phyloP scores from a whole-genome alignment of 1,140 invertebrate species.

The Elymnias hypermnestra region DNA sequence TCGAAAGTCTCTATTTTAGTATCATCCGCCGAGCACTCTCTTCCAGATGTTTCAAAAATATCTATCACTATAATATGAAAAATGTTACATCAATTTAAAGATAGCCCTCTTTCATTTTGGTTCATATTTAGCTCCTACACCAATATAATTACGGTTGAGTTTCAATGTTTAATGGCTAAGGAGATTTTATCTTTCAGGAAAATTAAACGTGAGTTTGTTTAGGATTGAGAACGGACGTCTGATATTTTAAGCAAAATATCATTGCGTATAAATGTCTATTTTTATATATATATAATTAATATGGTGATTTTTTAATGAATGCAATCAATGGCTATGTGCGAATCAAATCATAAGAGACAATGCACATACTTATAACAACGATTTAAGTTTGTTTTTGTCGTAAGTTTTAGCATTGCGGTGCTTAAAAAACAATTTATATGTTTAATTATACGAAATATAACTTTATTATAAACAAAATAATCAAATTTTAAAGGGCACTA shows the following conservation, averaged over 20 bases:
- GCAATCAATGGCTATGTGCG: no score
- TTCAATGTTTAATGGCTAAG: constrained; percentile 6
- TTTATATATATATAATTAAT: no score
- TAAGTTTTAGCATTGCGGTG: no score
- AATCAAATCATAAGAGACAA: no score
- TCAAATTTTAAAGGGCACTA: no score
- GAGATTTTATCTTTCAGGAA: constrained; percentile 28
- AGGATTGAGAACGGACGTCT: constrained; percentile 37
- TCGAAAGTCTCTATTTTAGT: constrained; percentile 16
- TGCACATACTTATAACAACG: no score
- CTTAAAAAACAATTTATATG: no score
- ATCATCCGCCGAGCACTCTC: constrained; percentile 14
- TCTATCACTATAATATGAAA: constrained; percentile 27
- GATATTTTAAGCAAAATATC: constrained; percentile 24
- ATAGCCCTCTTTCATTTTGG: constrained; percentile 32
- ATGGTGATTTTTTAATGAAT: no score
- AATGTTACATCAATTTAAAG: constrained; percentile 51
- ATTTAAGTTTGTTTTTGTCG: no score
- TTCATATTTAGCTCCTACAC: constrained; percentile 25
- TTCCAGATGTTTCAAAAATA: constrained; percentile 32
- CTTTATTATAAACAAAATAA: no score
- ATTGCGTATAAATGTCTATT: no score
- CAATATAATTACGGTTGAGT: constrained; percentile 18
- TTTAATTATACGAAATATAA: no score
- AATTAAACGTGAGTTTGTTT: constrained; percentile 37